phyloP scores from a whole-genome alignment of 2,113 vertebrate species.

The Raja brachyura region DNA sequence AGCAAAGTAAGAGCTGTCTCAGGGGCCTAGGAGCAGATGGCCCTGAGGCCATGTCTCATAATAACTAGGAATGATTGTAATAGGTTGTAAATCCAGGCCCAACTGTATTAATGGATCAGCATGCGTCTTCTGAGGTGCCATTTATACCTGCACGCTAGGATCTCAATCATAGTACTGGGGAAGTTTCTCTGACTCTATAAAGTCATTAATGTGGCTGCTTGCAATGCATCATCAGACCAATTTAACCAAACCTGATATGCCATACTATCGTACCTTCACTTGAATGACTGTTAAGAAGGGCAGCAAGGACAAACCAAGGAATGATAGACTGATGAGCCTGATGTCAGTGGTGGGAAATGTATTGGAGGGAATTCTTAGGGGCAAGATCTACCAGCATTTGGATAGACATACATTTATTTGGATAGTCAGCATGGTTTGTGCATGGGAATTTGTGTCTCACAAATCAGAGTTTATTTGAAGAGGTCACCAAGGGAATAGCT shows the following conservation, averaged over 20 bases:
- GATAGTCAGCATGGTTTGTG: too few relatives aligned
- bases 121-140: background rate
- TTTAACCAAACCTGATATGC: background rate
- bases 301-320: too few relatives aligned
- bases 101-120: background rate
- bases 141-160: background rate
- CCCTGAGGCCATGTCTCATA: background rate
- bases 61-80: background rate
- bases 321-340: too few relatives aligned
- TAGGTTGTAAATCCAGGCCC: background rate
- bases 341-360: too few relatives aligned
- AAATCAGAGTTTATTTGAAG: too few relatives aligned
- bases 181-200: background rate
- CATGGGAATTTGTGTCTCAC: too few relatives aligned
- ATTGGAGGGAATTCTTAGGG: too few relatives aligned
- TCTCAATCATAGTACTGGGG: background rate
- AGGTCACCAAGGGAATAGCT: too few relatives aligned
- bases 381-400: too few relatives aligned
- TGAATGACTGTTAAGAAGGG: background rate
- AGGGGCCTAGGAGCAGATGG: background rate
- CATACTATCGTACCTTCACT: background rate
- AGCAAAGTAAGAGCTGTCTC: background rate
- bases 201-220: background rate
- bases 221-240: background rate
- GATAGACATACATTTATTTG: too few relatives aligned